A percentile compares a stretch with the other conserved stretches of the same genome.
phyloP scores from a whole-genome alignment of 1,140 invertebrate species.

The Pararge aegeria region DNA sequence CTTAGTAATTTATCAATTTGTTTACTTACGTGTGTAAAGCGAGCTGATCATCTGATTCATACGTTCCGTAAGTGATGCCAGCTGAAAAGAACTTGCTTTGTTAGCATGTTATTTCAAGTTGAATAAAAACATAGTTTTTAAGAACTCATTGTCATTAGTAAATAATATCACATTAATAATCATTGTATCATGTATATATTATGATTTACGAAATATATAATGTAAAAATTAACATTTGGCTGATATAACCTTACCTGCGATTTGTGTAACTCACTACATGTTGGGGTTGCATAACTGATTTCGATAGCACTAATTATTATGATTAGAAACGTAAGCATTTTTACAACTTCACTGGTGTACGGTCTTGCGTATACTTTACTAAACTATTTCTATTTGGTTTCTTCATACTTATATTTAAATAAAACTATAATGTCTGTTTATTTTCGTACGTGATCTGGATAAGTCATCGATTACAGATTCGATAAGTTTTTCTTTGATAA shows the following conservation, averaged over 20 bases:
- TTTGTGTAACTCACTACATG: conserved; percentile 50
- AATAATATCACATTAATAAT: too few species aligned
- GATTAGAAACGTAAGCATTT: conserved; percentile 36
- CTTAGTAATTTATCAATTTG: not conserved
- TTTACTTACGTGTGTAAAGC: conserved; percentile 60
- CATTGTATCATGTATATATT: too few species aligned
- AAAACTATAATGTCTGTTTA: conserved; percentile 10
- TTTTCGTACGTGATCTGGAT: conserved; percentile 1
- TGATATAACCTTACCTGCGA: conserved; percentile 45
- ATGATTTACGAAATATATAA: too few species aligned
- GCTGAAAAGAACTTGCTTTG: conserved; percentile 45
- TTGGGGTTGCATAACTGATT: conserved; percentile 40
- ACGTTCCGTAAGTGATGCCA: conserved; percentile 58
- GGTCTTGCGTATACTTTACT: conserved; percentile 1
- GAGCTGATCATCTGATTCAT: conserved; percentile 67
- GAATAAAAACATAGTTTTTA: too few species aligned
- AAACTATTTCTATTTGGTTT: conserved; percentile 12
- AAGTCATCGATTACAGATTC: not conserved
- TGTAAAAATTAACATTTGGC: too few species aligned
- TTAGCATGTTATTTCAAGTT: too few species aligned
- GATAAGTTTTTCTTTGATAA: conserved; percentile 25
- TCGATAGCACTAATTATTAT: conserved; percentile 32
- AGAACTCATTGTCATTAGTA: too few species aligned
- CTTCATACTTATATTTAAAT: conserved; percentile 39
- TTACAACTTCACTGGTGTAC: conserved; percentile 9